Conservation (phyloP, 2,113 vertebrate genomes). For the Stictonetta naevosa region DNA sequence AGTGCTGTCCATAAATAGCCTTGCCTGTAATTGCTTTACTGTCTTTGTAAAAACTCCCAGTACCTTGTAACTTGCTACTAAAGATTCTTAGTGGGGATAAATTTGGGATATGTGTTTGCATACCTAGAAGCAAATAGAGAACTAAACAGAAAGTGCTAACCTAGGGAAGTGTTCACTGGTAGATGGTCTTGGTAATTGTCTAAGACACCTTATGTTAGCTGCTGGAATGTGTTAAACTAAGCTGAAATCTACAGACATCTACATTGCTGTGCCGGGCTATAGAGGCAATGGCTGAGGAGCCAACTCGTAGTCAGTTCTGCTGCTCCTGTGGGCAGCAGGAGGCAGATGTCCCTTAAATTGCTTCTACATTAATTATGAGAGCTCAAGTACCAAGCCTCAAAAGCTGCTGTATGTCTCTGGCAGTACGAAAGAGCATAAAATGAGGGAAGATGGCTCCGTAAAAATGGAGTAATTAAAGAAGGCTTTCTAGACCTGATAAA, state of each 20-base stretch:
- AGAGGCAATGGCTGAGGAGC: not conserved
- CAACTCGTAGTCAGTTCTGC: not conserved
- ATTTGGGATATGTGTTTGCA: not conserved
- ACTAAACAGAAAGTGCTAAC: not conserved
- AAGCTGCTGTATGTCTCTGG: not conserved
- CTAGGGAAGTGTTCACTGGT: not conserved
- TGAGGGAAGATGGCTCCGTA: not conserved
- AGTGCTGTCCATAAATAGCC: not conserved
- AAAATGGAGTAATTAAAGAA: not conserved
- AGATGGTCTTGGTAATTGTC: not conserved
- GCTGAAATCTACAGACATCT: not conserved
- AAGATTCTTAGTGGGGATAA: not conserved
- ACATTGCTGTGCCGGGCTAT: not conserved
- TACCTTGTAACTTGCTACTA: not conserved
- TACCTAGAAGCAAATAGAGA: not conserved
- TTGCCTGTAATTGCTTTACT: not conserved
- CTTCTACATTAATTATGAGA: not conserved
- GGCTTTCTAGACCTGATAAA: not conserved
- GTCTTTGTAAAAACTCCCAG: not conserved
- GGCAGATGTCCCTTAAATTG: not conserved
- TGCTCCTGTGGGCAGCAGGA: not conserved
- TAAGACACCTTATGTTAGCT: not conserved
- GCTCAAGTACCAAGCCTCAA: not conserved
- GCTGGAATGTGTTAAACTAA: not conserved
- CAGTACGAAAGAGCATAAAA: not conserved